A percentile compares a stretch with the other conserved stretches of the same genome.
phyloP scores from a whole-genome alignment of 2,888 invertebrate species.

The Eupithecia centaureata region DNA sequence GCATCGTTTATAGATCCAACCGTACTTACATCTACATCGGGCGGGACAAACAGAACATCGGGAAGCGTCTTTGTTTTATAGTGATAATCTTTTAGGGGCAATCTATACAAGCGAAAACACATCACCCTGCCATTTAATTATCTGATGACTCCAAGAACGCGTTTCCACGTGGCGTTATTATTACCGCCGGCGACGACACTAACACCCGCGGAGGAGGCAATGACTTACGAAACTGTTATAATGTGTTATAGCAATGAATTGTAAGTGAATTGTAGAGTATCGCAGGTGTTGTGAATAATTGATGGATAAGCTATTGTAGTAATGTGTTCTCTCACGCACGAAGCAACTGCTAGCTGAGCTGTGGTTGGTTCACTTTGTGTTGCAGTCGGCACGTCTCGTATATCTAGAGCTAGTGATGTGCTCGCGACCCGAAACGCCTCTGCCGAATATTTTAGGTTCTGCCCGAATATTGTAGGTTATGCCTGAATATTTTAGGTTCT shows the following conservation, averaged over 20 bases:
- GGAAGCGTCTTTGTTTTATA: too few species aligned
- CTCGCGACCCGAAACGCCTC: not conserved
- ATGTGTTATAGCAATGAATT: not conserved
- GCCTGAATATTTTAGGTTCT: too few species aligned
- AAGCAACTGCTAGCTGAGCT: slow-evolving; percentile 9
- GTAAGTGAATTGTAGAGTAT: not conserved
- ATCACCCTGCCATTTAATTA: not conserved
- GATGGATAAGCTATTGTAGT: not conserved
- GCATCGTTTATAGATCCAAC: too few species aligned
- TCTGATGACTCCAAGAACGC: not conserved
- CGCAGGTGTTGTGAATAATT: not conserved
- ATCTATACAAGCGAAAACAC: not conserved
- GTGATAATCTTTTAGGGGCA: too few species aligned
- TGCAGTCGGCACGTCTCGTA: slow-evolving; percentile 18
- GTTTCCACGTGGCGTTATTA: not conserved
- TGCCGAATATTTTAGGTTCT: not conserved
- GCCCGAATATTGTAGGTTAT: not conserved
- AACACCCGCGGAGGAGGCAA: not conserved
- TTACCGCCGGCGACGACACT: not conserved
- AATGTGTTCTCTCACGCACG: slow-evolving; percentile 22
- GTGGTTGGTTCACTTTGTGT: not conserved
- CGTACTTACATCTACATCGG: too few species aligned
- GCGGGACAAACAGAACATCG: too few species aligned
- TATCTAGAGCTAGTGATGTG: not conserved
- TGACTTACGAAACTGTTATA: not conserved